Evolutionary conservation across 2,113 vertebrate genomes (phyloP).

Genomic region (Notiomystis cincta): DNA sequence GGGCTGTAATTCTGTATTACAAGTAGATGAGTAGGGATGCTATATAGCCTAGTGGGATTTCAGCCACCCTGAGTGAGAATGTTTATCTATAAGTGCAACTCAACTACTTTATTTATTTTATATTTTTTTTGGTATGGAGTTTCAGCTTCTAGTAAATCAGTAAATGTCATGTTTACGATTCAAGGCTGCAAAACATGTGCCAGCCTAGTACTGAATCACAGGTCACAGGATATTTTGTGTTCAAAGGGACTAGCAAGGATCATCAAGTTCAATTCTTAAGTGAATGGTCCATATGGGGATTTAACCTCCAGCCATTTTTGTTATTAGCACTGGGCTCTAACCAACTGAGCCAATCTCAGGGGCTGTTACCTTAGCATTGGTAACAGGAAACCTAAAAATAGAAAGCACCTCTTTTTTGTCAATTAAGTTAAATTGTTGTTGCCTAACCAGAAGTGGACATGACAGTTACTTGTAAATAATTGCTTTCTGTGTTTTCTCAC

Average conservation of each 20-base stretch:
- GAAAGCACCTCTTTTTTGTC: not conserved
- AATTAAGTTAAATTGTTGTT: not conserved
- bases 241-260: not conserved
- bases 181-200: not conserved
- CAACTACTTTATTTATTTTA: not conserved
- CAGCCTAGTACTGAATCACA: not conserved
- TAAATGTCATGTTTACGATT: not conserved
- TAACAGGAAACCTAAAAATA: not conserved
- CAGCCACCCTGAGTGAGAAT: not conserved
- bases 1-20: not conserved
- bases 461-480: conserved; percentile 63
- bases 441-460: conserved; percentile 15
- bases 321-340: accelerated
- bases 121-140: not conserved
- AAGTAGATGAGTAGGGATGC: not conserved
- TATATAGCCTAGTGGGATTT: not conserved
- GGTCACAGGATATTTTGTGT: not conserved
- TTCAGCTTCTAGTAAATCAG: not conserved
- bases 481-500: conserved; percentile 23
- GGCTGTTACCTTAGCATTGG: not conserved
- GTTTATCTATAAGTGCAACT: not conserved
- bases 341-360: not conserved
- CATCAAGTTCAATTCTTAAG: not conserved
- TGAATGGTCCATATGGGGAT: not conserved
- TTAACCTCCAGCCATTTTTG: not conserved